A percentile compares a stretch with the other conserved stretches of the same genome.
phyloP scores from a whole-genome alignment of 2,113 vertebrate genomes.

The Channa maculata region DNA sequence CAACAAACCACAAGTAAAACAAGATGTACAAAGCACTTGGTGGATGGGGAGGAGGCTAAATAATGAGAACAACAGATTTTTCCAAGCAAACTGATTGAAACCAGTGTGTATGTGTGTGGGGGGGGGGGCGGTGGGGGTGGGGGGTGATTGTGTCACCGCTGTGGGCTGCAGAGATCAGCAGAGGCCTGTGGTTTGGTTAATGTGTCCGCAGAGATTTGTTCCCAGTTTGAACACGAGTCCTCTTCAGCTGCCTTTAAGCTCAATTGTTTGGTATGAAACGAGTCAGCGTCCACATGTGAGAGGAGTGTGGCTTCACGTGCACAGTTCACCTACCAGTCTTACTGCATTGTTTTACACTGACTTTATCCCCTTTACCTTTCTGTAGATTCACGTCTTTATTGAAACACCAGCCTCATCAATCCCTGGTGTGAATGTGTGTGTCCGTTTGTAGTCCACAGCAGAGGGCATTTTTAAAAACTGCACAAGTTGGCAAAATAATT shows the following conservation, averaged over 20 bases:
- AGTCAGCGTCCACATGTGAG: neutral
- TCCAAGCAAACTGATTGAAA: conserved; percentile 16
- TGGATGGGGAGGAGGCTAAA: neutral
- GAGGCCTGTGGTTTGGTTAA: conserved; percentile 26
- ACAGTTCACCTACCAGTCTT: neutral
- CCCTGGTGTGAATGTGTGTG: too few relatives aligned
- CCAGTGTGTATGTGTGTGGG: conserved; percentile 7
- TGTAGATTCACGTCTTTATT: neutral
- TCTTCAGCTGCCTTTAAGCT: neutral
- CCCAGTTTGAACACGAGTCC: conserved; percentile 7
- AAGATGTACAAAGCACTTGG: neutral
- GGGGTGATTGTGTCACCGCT: neutral
- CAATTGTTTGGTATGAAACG: conserved; percentile 25
- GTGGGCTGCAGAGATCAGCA: conserved; percentile 4
- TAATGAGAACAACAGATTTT: conserved; percentile 33
- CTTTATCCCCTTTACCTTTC: neutral
- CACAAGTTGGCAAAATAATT: too few relatives aligned
- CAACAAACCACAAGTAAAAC: neutral
- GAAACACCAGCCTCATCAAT: too few relatives aligned
- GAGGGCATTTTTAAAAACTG: too few relatives aligned
- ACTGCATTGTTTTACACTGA: neutral
- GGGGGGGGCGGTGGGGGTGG: too few relatives aligned
- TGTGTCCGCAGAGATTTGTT: conserved; percentile 21
- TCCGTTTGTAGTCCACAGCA: too few relatives aligned
- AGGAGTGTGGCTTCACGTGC: conserved; percentile 3